Percentiles rank a stretch among this genome's conserved stretches.
Conservation (phyloP, 53 echinoderm and acorn worm species). For the Holothuria scabra region DNA sequence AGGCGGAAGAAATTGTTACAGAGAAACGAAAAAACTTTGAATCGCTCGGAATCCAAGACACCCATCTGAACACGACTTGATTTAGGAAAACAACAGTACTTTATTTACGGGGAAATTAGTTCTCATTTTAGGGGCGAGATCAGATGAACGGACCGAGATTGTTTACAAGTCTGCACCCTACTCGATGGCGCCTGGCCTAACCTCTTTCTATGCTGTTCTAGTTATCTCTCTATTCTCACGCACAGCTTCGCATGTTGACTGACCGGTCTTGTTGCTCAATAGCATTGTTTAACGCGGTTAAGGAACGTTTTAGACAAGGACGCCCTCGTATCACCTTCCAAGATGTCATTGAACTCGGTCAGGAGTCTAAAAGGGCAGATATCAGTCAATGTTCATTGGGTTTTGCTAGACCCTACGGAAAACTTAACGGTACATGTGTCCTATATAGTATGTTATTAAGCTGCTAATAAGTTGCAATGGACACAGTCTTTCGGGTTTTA, state of each 20-base stretch:
- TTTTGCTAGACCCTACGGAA: too few relatives aligned
- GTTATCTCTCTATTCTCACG: background rate
- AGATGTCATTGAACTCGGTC: constrained; percentile 37
- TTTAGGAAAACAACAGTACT: constrained; percentile 38
- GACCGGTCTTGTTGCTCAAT: background rate
- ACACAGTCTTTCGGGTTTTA: too few relatives aligned
- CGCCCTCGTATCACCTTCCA: constrained; percentile 42
- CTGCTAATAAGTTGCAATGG: too few relatives aligned
- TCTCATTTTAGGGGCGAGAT: constrained; percentile 4
- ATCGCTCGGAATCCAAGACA: background rate
- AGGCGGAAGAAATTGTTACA: constrained; percentile 35
- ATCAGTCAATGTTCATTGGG: too few relatives aligned
- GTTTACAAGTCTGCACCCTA: background rate
- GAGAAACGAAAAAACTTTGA: constrained; percentile 21
- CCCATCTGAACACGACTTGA: background rate
- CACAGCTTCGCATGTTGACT: constrained; percentile 14
- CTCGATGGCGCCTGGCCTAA: background rate
- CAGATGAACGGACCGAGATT: background rate
- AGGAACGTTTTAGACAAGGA: constrained; percentile 21
- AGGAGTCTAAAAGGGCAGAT: background rate
- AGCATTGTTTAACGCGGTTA: background rate
- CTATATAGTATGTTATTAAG: too few relatives aligned
- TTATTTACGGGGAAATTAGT: constrained; percentile 41
- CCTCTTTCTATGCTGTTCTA: background rate
- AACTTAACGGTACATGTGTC: too few relatives aligned